Conservation (phyloP, 2,888 invertebrate species). For the Cataglyphis cursor region DNA sequence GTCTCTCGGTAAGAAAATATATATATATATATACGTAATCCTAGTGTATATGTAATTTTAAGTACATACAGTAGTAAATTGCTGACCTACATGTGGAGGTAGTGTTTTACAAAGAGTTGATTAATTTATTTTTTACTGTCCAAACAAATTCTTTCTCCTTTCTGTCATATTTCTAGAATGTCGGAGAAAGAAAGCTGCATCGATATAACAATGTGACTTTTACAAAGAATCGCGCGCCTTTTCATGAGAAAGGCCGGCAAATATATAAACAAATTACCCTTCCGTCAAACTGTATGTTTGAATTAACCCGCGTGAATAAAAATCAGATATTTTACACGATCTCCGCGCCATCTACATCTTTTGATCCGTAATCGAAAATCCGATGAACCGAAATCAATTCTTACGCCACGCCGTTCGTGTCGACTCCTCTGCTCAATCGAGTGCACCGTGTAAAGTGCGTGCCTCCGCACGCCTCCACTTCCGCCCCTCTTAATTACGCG, state of each 20-base stretch:
- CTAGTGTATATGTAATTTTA: conserved; percentile 53
- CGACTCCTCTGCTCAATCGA: background rate
- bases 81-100: conserved; percentile 58
- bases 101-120: conserved; percentile 60
- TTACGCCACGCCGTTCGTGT: background rate
- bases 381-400: background rate
- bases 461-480: background rate
- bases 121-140: background rate
- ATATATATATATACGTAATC: conserved; percentile 65
- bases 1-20: conserved; percentile 75
- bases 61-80: conserved; percentile 59
- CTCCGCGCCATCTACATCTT: background rate
- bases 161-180: background rate
- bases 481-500: conserved; percentile 43
- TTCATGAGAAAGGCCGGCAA: background rate
- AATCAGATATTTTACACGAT: background rate
- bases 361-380: background rate
- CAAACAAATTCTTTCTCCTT: background rate
- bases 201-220: background rate
- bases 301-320: background rate
- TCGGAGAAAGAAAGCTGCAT: background rate
- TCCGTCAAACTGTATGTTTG: background rate
- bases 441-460: conserved; percentile 1
- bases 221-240: background rate
- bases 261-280: background rate